Evolutionary conservation across 1,140 invertebrate species (phyloP), one percentile per base, ranked within the genome.

Genomic region (Glomeris maerens): DNA sequence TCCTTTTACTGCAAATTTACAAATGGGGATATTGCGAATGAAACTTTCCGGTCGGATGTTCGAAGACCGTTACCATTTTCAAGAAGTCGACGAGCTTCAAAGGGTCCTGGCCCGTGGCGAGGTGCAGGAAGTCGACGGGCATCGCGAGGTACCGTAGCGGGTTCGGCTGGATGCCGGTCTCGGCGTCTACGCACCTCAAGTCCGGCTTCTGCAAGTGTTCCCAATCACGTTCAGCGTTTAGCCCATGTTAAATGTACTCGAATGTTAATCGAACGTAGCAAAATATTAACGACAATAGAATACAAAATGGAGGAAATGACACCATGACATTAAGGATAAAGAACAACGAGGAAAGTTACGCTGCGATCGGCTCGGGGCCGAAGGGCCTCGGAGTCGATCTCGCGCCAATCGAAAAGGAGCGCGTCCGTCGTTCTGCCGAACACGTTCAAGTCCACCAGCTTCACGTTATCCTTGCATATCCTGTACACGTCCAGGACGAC

Each of bases 391-490:
- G 27, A 41, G 31, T 47, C 46, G 28, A 78, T 61, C 59, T 79
- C 76, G 29, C 71, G 58, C 62, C 75, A 78, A 3, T 67, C 69
- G 58, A 78, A 81, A 40, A 80, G 60, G 28, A 74, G 67, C 25
- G 69, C 59, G 59, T 79, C 74, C 10, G 73, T 75, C 14, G 67
- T 62, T 38, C 64, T 57, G 49, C 75, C 70, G 55, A 76, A 71
- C n/a, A 72, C 66, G 54, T 78, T 77, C 58, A 81, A 78, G 58
- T 81, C 79, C 17, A 81, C 45, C 45, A 80, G 63, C 51, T 68
- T 65, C n/a, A 79, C 66, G 52, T 66, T 65, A 29, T 72, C 71
- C 57, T 74, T 69, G 52, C 66, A 66, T 17, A 62, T 59, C 42
- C 73, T 66, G 42, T 74, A 65, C 2, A 77, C 71, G 59, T 78